Conservation (phyloP, 2,888 invertebrate genomes). For the Leptinotarsa peninsularis region DNA sequence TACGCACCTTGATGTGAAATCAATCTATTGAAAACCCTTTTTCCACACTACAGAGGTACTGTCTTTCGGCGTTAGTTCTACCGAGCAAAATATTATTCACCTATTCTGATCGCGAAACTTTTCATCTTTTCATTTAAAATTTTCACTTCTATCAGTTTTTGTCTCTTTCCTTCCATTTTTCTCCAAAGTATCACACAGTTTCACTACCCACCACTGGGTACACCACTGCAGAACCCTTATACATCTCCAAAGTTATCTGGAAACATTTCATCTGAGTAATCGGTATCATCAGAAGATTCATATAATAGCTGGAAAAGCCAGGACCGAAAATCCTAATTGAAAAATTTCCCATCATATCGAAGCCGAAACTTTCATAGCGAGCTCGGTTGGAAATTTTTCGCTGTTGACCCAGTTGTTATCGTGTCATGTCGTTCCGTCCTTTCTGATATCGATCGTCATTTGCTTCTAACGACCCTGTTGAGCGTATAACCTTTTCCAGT, state of each 20-base stretch:
- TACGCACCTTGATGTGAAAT: too few relatives aligned
- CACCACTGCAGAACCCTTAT: background rate
- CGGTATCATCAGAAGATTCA: background rate
- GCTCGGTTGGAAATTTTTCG: slow-evolving; percentile 17
- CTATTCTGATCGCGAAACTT: too few relatives aligned
- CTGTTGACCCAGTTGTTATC: slow-evolving; percentile 35
- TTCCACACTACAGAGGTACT: too few relatives aligned
- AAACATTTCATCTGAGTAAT: background rate
- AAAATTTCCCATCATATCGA: slow-evolving; percentile 5
- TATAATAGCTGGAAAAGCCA: slow-evolving; percentile 2
- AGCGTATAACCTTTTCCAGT: slow-evolving; percentile 30
- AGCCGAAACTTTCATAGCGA: slow-evolving; percentile 5
- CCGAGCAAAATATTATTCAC: too few relatives aligned
- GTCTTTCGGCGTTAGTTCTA: too few relatives aligned
- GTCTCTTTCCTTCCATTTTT: too few relatives aligned
- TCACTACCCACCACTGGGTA: background rate
- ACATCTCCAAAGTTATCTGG: background rate
- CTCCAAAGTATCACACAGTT: background rate
- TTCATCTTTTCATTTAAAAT: too few relatives aligned
- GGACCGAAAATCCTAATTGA: slow-evolving; percentile 8
- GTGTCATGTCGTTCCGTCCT: slow-evolving; percentile 28
- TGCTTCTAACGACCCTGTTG: slow-evolving; percentile 31
- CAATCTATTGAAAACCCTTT: too few relatives aligned
- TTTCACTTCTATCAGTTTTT: too few relatives aligned
- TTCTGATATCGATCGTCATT: slow-evolving; percentile 31